Evolutionary conservation across 2,888 invertebrate species (phyloP).

Genomic region (Gerris lacustris): DNA sequence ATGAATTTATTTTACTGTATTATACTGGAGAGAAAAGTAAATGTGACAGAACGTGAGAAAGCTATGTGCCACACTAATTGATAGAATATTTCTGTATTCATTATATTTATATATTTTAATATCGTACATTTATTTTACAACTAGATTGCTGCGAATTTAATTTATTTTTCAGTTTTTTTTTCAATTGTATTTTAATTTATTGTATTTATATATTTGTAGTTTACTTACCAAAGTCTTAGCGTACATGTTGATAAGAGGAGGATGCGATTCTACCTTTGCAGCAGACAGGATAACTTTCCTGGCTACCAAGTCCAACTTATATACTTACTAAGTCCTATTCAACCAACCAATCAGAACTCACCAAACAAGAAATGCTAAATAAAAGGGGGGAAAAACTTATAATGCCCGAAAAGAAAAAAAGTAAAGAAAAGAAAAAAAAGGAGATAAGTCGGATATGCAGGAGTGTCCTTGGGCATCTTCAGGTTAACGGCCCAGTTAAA

Average conservation of each 20-base stretch:
- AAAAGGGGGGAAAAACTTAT: background rate
- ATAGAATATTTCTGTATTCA: no score
- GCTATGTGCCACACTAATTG: no score
- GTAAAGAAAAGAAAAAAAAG: background rate
- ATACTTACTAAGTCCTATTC: background rate
- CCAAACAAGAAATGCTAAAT: background rate
- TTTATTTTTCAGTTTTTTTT: no score
- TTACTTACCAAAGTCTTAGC: background rate
- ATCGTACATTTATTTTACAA: no score
- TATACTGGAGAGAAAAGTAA: no score
- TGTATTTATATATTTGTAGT: background rate
- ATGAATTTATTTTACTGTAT: no score
- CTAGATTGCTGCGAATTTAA: no score
- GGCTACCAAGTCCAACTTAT: background rate
- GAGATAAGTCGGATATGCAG: background rate
- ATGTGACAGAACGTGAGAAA: no score
- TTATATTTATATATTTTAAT: no score
- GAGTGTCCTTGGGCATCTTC: background rate
- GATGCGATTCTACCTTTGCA: background rate
- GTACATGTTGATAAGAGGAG: background rate
- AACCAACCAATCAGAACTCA: background rate
- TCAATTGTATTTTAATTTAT: no score
- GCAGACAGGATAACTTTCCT: constrained; percentile 1
- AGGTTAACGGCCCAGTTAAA: no score
- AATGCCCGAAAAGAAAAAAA: background rate